These are phyloP conservation scores for Chironomus striatipennis DNA, from an alignment of 1,140 invertebrate genomes.

Conservation along the genomic window DNA sequence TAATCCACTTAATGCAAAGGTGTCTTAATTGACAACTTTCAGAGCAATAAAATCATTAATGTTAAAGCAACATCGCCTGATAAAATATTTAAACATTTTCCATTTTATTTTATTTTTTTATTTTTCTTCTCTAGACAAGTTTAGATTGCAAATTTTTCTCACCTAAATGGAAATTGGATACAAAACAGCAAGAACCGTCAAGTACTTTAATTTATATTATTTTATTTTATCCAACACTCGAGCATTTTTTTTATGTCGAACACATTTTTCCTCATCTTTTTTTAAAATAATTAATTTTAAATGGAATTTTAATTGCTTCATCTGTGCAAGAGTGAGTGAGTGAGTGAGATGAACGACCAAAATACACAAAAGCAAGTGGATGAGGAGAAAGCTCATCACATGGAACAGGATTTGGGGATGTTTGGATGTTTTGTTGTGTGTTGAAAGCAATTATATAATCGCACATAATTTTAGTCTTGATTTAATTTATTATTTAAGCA, in stretches of 20 bases:
- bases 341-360: too few species aligned
- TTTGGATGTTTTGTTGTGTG: too few species aligned
- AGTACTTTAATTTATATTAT: slow-evolving; percentile 3
- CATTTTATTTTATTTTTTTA: too few species aligned
- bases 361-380: too few species aligned
- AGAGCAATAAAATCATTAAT: not conserved
- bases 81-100: too few species aligned
- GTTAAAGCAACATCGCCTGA: not conserved
- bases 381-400: too few species aligned
- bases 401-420: too few species aligned
- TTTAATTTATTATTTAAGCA: too few species aligned
- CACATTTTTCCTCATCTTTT: slow-evolving; percentile 7
- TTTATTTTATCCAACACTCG: not conserved
- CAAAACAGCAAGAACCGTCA: not conserved
- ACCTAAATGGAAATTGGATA: too few species aligned
- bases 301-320: slow-evolving; percentile 13
- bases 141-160: slow-evolving; percentile 14
- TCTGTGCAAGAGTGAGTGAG: not conserved
- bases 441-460: too few species aligned
- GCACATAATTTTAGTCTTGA: too few species aligned
- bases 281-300: slow-evolving; percentile 2
- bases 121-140: not conserved
- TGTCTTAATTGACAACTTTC: slow-evolving; percentile 11
- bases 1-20: not conserved
- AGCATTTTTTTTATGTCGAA: not conserved